Base-by-base conservation (phyloP, 2,113 vertebrate species). In the Gasterosteus aculeatus region DNA sequence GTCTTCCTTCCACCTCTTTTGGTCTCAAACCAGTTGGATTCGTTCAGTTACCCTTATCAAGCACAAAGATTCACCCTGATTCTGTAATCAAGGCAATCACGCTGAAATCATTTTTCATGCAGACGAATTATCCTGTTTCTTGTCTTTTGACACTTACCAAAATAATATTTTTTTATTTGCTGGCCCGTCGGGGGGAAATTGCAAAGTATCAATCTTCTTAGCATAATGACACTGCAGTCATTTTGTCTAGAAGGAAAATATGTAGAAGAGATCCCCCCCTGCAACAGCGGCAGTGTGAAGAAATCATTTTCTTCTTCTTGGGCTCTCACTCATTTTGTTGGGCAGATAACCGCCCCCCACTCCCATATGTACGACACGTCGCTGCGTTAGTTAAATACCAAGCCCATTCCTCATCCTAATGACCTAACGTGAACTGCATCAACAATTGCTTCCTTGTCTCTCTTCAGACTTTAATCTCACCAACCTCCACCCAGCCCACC, bases 381-480 rank as follows among this genome's bases (percentile, higher is more conserved):
- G 78, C 74, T 10, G 78, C 74, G 58, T 88, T 82, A 6, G 88
- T 92, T 92, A 93, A 93, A 94, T 94, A 93, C 88, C 92, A 93
- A 82, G 82, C 73, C 86, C 85, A 93, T 93, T 88, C 77, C 68
- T 94, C 92, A 93, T 92, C 85, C 83, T 92, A 93, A 92, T 92
- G 92, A 89, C 83, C 84, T 58, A 74, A 60, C 72, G 85, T 89
- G 86, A 89, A 72, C 46, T 11, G 85, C 83, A 92, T 83, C 86
- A 87, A 87, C 85, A 92, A 82, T 88, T 78, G 75, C 75, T 83
- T 88, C 72, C 79, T 77, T 85, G 77, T 87, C 68, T 46, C 65
- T 85, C 72, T 79, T 82, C 3, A 73, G 83, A 80, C 83, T 89
- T 89, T 87, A 87, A 90, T 92, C 84, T 87, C 62, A 49, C 60